phyloP scores from a whole-genome alignment of 2,888 invertebrate genomes.

The Uloborus plumipes region DNA sequence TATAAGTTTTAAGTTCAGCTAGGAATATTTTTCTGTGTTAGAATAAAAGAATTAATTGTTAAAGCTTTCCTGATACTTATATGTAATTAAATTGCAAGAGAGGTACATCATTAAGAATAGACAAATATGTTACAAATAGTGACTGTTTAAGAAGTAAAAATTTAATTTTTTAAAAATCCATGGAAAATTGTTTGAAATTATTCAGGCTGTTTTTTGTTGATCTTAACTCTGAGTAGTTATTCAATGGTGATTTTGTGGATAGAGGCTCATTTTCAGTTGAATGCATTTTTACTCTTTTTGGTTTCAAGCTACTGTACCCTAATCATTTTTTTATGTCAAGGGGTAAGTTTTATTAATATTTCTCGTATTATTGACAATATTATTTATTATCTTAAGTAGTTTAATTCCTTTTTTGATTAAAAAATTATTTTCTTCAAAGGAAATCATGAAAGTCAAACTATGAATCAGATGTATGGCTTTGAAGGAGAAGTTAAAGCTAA shows the following conservation, averaged over 20 bases:
- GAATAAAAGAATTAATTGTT: no score
- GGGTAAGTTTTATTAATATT: slow-evolving; percentile 77
- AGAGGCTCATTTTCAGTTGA: slow-evolving; percentile 99
- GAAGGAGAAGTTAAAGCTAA: slow-evolving; percentile 98
- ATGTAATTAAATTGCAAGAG: no score
- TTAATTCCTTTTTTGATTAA: not conserved
- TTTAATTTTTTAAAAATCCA: no score
- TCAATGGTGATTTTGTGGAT: slow-evolving; percentile 99
- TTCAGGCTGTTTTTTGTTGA: not conserved
- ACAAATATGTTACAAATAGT: no score
- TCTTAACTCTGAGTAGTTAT: slow-evolving; percentile 76
- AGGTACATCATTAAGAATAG: no score
- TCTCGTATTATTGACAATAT: not conserved
- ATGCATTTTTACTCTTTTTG: slow-evolving; percentile 97
- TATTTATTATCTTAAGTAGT: not conserved
- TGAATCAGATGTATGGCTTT: slow-evolving; percentile 99
- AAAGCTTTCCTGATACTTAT: no score
- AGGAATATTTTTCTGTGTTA: no score
- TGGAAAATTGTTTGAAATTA: no score
- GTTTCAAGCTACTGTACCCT: slow-evolving; percentile 95
- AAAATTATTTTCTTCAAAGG: slow-evolving; percentile 75
- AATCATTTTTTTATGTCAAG: slow-evolving; percentile 97
- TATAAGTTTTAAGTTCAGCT: no score
- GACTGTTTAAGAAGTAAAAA: no score
- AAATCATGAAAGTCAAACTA: slow-evolving; percentile 97